phyloP scores from a whole-genome alignment of 2,888 invertebrate genomes.

The Parascotia fuliginaria region DNA sequence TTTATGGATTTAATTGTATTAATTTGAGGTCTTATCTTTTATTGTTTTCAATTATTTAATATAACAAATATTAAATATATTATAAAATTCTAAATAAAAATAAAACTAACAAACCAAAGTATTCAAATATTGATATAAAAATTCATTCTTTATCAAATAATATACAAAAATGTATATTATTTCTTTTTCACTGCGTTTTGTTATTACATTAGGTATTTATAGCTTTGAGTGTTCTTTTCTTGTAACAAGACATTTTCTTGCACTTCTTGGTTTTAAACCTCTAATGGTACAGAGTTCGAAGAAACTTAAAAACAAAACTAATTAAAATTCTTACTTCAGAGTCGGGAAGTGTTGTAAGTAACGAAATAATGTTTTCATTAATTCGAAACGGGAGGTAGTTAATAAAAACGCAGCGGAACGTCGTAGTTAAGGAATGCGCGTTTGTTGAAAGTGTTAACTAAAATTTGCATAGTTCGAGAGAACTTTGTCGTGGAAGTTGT shows the following conservation, averaged over 20 bases:
- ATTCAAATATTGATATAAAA: too few species aligned
- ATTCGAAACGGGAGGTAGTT: constrained; percentile 32
- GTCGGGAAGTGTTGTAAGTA: constrained; percentile 36
- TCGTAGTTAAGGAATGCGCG: constrained; percentile 52
- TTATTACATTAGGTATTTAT: too few species aligned
- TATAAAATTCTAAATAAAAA: too few species aligned
- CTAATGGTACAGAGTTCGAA: constrained; percentile 9
- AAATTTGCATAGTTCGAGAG: constrained; percentile 75
- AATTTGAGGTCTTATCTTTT: constrained; percentile 18
- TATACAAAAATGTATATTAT: too few species aligned
- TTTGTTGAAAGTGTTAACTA: constrained; percentile 70
- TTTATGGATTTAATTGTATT: constrained; percentile 31
- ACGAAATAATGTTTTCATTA: constrained; percentile 41
- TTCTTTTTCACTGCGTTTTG: too few species aligned
- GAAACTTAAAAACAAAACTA: constrained; percentile 45
- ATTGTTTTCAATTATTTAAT: not conserved
- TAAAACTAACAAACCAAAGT: too few species aligned
- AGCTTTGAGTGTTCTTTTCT: too few species aligned
- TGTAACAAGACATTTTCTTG: too few species aligned
- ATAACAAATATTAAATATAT: too few species aligned
- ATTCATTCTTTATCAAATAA: too few species aligned
- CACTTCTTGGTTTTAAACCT: constrained; percentile 15
- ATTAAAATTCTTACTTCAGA: constrained; percentile 43
- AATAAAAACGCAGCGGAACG: constrained; percentile 36
- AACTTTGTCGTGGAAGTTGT: constrained; percentile 63